Evolutionary conservation across 2,113 vertebrate species (phyloP).

Genomic region (Edolisoma coerulescens): DNA sequence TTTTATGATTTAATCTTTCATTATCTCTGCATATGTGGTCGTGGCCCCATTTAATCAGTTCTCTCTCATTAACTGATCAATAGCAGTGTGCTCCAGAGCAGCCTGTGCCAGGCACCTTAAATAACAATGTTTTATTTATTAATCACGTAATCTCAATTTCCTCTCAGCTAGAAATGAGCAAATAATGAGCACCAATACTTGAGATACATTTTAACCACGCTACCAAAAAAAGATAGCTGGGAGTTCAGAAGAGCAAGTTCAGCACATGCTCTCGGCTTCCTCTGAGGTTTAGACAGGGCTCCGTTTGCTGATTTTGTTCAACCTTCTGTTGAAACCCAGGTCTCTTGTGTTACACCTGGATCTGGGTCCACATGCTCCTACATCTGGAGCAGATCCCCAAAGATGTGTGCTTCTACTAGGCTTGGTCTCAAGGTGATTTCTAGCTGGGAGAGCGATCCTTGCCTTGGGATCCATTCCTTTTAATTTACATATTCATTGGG

Average conservation of each 20-base stretch:
- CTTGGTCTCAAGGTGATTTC: background rate
- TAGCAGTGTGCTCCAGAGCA: background rate
- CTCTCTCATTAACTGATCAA: background rate
- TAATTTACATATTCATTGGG: background rate
- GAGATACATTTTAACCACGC: background rate
- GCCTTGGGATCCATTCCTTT: background rate
- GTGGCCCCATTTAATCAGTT: background rate
- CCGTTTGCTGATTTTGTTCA: background rate
- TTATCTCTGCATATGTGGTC: background rate
- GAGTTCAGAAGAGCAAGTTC: background rate
- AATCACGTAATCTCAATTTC: background rate
- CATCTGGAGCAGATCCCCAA: background rate
- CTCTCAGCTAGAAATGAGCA: background rate
- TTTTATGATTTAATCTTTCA: background rate
- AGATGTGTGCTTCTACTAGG: background rate
- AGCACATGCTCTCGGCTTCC: background rate
- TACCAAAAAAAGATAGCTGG: background rate
- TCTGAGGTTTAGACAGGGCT: background rate
- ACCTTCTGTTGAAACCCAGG: background rate
- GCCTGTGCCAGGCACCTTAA: background rate
- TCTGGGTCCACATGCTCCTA: background rate
- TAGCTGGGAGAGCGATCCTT: background rate
- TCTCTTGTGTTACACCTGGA: background rate
- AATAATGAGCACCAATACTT: background rate
- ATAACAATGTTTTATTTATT: background rate